phyloP scores from a whole-genome alignment of 2,888 invertebrate genomes.

The Sycophila texana region DNA sequence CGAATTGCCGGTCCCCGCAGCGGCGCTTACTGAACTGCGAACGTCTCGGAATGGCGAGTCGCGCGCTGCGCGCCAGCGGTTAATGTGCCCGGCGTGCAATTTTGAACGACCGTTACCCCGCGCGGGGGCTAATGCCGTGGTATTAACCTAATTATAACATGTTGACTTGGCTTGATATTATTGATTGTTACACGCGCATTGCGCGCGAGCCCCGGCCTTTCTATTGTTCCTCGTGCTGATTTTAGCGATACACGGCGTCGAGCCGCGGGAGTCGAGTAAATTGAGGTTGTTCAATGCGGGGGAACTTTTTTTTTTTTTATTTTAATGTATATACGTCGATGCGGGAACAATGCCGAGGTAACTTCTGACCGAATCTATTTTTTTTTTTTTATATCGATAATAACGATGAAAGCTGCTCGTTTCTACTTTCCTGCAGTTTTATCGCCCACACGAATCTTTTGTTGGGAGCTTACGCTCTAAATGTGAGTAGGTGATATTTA shows the following conservation, averaged over 20 bases:
- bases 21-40: conserved; percentile 49
- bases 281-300: neutral
- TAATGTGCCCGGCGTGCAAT: conserved; percentile 24
- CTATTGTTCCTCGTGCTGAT: conserved; percentile 41
- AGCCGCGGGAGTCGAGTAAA: neutral
- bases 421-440: too few species aligned
- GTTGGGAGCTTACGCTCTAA: too few species aligned
- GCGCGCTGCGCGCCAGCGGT: neutral
- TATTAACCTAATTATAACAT: conserved; percentile 57
- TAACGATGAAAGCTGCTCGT: too few species aligned
- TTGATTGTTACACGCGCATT: conserved; percentile 24
- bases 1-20: neutral
- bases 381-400: neutral
- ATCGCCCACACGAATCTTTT: too few species aligned
- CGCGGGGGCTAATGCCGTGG: conserved; percentile 34
- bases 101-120: conserved; percentile 48
- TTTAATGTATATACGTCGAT: neutral
- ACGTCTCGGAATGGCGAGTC: conserved; percentile 4
- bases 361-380: neutral
- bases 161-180: conserved; percentile 46
- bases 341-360: neutral
- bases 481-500: too few species aligned
- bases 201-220: conserved; percentile 21
- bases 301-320: neutral
- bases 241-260: neutral